Conservation (phyloP, 2,888 invertebrate species). For the Drosophila silvestris region DNA sequence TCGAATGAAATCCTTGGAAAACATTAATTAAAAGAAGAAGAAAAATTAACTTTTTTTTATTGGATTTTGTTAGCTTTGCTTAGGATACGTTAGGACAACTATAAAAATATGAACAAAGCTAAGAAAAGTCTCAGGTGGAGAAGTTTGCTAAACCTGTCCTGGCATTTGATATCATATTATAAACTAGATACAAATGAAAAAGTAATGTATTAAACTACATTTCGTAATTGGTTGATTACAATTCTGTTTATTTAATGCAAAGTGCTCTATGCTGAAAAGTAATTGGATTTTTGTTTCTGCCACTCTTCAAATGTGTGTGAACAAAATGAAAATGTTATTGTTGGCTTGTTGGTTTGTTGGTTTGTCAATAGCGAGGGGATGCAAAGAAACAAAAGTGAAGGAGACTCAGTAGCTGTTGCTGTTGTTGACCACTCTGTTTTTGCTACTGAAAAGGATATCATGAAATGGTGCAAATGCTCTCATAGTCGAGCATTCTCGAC, state of each 20-base stretch:
- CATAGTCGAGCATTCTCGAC: background rate
- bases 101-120: background rate
- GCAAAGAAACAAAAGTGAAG: background rate
- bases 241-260: background rate
- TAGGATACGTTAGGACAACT: background rate
- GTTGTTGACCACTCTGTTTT: background rate
- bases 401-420: background rate
- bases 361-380: no score
- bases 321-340: background rate
- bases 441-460: background rate
- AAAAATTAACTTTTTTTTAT: background rate
- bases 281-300: background rate
- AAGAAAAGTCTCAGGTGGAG: background rate
- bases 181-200: background rate
- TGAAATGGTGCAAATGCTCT: background rate
- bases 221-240: background rate
- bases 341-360: background rate
- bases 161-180: background rate
- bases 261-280: background rate
- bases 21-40: background rate
- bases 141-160: background rate
- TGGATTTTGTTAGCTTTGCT: background rate
- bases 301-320: background rate
- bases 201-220: background rate
- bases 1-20: background rate